Base-by-base conservation (phyloP, 92 coral and sea anemone genomes). In the Actinostola sp. region DNA sequence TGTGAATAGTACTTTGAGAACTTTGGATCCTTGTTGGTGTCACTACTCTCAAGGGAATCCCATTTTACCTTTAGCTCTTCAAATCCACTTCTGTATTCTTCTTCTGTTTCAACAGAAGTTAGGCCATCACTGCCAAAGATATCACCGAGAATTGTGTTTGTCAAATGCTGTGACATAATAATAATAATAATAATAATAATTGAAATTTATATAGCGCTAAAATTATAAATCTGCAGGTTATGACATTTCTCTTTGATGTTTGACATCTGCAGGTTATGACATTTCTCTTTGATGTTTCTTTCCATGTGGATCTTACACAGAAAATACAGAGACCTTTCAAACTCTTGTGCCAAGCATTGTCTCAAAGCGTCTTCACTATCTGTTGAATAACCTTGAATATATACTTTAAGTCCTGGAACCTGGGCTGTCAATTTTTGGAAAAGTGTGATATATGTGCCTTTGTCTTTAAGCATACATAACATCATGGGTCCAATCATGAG, bases 401-500 rank as follows among this genome's bases (percentile, higher is more conserved):
- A 73, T 34, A 67, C 46, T 41, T 81, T 80, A 9, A 80, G 45
- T 0, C 83, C 90, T 10, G 91, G 87, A 0, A 81, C 38, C 1
- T 25, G 62, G 14, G 87, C 78, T 6, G 91, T 86, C n/a, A 81
- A 75, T 45, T 81, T 86, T 70, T 86, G 80, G 46, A 86, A 86
- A 15, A 86, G 81, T 1, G 91, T 75, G 0, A 86, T 21, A 65
- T 81, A 73, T 1, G 80, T 71, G 1, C 55, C 36, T 66, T 84
- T 78, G 56, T 84, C 89, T 62, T 79, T 84, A 1, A 84, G 43
- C 89, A 71, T 66, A 61, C 89, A 70, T n/a, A 79, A 56, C 75
- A 84, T 63, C 11, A 72, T 23, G 1, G 80, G 81, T 27, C 76
- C 81, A 1, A 84, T 12, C 38, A 84, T 58, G 17, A 84, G 38